Percentiles rank a stretch among this genome's conserved stretches.
phyloP scores from a whole-genome alignment of 2,113 vertebrate genomes.

The Baryphthengus martii region DNA sequence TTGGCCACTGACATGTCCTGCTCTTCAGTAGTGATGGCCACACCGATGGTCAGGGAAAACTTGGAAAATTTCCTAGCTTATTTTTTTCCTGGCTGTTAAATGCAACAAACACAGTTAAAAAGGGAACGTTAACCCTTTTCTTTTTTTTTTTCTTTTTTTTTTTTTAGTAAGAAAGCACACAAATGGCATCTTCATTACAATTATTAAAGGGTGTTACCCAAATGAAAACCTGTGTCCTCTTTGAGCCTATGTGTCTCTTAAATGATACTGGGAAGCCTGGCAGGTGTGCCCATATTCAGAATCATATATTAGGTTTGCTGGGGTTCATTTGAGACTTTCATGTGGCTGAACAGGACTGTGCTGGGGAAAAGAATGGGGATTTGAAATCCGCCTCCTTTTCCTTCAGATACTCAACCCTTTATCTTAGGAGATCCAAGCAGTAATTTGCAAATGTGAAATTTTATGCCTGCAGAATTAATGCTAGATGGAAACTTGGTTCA shows the following conservation, averaged over 20 bases:
- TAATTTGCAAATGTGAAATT: neutral
- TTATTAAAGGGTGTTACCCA: neutral
- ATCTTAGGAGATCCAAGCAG: neutral
- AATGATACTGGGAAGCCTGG: neutral
- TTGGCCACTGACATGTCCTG: neutral
- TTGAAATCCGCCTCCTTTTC: neutral
- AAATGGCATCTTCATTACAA: neutral
- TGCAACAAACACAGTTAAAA: neutral
- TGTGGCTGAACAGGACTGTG: neutral
- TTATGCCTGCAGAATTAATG: neutral
- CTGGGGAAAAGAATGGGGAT: neutral
- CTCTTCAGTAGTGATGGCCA: neutral
- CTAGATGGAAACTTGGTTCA: neutral
- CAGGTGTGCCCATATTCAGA: neutral
- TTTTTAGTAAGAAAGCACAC: neutral
- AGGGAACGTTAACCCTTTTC: rapidly evolving
- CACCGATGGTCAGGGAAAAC: neutral
- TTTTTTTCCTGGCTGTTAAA: neutral
- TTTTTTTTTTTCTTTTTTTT: too few relatives aligned
- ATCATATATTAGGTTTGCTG: neutral
- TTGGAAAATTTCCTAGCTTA: neutral
- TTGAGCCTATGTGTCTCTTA: neutral
- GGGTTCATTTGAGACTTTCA: neutral
- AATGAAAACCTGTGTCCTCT: neutral
- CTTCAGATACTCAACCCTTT: neutral